A percentile compares a stretch with the other conserved stretches of the same genome.
These are phyloP conservation scores for Huso huso DNA, from an alignment of 2,797 vertebrate genomes.

Conservation along the genomic window DNA sequence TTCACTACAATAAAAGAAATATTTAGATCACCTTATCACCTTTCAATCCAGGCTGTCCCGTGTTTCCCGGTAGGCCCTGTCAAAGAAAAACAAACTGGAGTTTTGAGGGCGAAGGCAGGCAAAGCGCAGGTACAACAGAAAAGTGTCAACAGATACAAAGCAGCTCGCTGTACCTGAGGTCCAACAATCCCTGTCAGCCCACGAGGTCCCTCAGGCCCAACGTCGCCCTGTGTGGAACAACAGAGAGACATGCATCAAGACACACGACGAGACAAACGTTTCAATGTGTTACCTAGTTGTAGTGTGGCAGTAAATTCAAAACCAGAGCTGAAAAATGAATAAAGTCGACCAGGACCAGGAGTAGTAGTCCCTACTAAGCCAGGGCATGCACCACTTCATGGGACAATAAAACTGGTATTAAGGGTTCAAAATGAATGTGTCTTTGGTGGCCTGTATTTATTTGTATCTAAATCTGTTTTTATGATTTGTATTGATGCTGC, in stretches of 20 bases:
- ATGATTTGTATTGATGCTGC: too few relatives aligned
- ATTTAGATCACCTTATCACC: constrained; percentile 99
- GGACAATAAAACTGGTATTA: too few relatives aligned
- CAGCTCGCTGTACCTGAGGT: constrained; percentile 63
- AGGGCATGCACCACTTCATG: too few relatives aligned
- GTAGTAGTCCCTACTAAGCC: too few relatives aligned
- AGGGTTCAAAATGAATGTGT: too few relatives aligned
- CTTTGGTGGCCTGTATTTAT: too few relatives aligned
- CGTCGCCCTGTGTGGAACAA: constrained; percentile 61
- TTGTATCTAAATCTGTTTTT: too few relatives aligned
- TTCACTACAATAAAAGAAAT: constrained; percentile 78
- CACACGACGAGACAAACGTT: too few relatives aligned
- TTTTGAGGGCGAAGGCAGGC: neutral
- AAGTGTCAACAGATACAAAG: neutral
- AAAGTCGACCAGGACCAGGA: too few relatives aligned
- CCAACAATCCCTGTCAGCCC: constrained; percentile 80
- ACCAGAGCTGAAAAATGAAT: too few relatives aligned
- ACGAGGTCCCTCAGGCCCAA: constrained; percentile 64
- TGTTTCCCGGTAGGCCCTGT: constrained; percentile 82
- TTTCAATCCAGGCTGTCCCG: constrained; percentile 95
- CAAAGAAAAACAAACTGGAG: constrained; percentile 27
- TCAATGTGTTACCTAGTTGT: too few relatives aligned
- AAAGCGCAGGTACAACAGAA: constrained; percentile 1
- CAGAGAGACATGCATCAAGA: constrained; percentile 6
- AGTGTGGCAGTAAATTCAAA: too few relatives aligned